Percentiles rank a stretch among this genome's conserved stretches.
Evolutionary conservation across 2,113 vertebrate species (phyloP).

Genomic region (Eubucco bourcierii): DNA sequence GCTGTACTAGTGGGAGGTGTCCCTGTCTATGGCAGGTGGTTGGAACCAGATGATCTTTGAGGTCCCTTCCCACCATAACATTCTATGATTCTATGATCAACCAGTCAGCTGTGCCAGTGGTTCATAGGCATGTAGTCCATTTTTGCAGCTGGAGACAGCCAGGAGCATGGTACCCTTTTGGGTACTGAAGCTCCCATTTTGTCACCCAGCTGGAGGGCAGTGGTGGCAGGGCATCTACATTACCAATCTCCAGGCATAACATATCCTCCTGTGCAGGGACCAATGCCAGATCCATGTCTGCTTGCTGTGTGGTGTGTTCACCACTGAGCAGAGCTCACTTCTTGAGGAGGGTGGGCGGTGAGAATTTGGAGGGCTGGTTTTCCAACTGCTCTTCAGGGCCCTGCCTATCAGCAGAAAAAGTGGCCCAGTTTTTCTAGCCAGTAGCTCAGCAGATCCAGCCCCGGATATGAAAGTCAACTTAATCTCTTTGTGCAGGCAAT

Average conservation of each 20-base stretch:
- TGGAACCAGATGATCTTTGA: too few species aligned
- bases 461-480: neutral
- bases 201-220: neutral
- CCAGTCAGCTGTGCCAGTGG: neutral
- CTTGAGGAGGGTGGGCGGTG: fast-evolving
- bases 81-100: too few species aligned
- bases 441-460: neutral
- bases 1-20: too few species aligned
- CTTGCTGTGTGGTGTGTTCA: fast-evolving
- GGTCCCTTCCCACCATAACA: too few species aligned
- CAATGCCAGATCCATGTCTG: fast-evolving
- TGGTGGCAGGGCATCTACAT: fast-evolving
- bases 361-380: neutral
- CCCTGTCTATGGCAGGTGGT: too few species aligned
- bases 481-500: constrained; percentile 17
- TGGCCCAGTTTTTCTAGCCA: neutral
- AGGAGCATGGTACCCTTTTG: fast-evolving
- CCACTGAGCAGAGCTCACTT: neutral
- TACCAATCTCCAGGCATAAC: fast-evolving
- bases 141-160: neutral
- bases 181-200: neutral
- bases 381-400: neutral
- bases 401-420: neutral
- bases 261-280: neutral
- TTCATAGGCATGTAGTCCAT: fast-evolving